Evolutionary conservation across 2,113 vertebrate species (phyloP).

Genomic region (Phyllopteryx taeniolatus): DNA sequence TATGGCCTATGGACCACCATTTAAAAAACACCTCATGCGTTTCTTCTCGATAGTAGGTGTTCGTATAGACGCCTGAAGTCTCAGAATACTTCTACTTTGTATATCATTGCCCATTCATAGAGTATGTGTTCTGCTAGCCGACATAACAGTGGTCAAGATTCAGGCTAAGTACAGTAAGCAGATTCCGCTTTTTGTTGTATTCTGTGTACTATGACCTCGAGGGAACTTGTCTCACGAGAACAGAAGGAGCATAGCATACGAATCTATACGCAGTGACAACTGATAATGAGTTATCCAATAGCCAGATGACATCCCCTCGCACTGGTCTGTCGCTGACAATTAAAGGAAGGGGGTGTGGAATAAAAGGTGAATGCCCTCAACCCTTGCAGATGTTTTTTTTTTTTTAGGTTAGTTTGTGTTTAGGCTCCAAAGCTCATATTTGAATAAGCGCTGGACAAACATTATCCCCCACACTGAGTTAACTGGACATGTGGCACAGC

Average conservation of each 20-base stretch:
- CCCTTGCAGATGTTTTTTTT: constrained; percentile 17
- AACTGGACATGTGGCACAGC: constrained; percentile 33
- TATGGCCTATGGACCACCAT: too few relatives aligned
- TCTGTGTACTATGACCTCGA: background rate
- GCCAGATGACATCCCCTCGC: background rate
- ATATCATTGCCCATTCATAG: too few relatives aligned
- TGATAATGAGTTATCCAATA: background rate
- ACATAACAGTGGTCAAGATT: too few relatives aligned
- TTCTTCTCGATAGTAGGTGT: too few relatives aligned
- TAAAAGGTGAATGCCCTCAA: constrained; percentile 37
- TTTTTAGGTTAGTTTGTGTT: background rate
- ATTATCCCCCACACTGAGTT: constrained; percentile 16
- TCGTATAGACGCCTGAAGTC: too few relatives aligned
- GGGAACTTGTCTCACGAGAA: background rate
- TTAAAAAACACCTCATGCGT: too few relatives aligned
- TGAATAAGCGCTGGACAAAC: constrained; percentile 65
- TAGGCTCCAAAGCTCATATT: constrained; percentile 70
- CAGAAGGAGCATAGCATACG: background rate
- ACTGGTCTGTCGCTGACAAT: constrained; percentile 4
- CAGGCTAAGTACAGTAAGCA: too few relatives aligned
- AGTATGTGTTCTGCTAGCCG: too few relatives aligned
- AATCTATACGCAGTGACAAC: background rate
- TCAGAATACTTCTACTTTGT: too few relatives aligned
- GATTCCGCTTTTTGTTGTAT: too few relatives aligned
- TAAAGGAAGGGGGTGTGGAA: constrained; percentile 31